Base-by-base conservation (phyloP, 2,888 invertebrate genomes). In the Isoperla grammatica region DNA sequence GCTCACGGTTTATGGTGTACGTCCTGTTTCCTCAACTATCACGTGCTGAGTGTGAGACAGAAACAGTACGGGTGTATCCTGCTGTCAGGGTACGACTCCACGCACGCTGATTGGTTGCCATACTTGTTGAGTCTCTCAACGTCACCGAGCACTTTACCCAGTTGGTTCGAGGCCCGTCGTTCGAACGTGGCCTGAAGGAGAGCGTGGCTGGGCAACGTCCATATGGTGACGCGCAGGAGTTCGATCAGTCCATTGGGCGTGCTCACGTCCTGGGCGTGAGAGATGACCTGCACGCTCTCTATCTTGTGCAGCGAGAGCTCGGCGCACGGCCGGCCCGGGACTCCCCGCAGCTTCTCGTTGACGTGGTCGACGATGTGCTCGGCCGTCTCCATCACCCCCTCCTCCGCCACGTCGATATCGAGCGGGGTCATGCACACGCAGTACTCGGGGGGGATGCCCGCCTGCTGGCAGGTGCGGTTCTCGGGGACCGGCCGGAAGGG, bases 391-490 rank as follows among this genome's bases (percentile, higher is more conserved):
- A 61, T 40, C 2, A 69, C 68, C 5, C 63, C 53, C 0, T 60
- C 37, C 46, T 68, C 65, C 1, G 63, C 46, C 0, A 63, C 40
- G 9, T 61, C 55, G 20, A 71, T 53, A 2, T 64, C 61, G 29
- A 65, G 63, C 55, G 69, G 68, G 6, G 64, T 56, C 39, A 70
- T 67, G 59, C 76, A 76, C 1, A 73, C 70, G 65, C 75, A 76
- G 69, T 71, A 76, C 60, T 74, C 72, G 9, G 71, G 68, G 3
- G 70, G 66, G 48, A 77, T 72, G 46, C 68, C 67, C 0, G 75
- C 74, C 39, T 69, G 67, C 4, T 65, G 65, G 62, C 76, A 77
- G 5, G 72, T 72, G 43, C 76, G 64, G 17, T 67, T 66, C 19
- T 50, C 23, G 1, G 75, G 74, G 23, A 76, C 66, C 19, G 66